A percentile compares a stretch with the other conserved stretches of the same genome.
Evolutionary conservation across 2,888 invertebrate species (phyloP).

Genomic region (Coleophora deauratella): DNA sequence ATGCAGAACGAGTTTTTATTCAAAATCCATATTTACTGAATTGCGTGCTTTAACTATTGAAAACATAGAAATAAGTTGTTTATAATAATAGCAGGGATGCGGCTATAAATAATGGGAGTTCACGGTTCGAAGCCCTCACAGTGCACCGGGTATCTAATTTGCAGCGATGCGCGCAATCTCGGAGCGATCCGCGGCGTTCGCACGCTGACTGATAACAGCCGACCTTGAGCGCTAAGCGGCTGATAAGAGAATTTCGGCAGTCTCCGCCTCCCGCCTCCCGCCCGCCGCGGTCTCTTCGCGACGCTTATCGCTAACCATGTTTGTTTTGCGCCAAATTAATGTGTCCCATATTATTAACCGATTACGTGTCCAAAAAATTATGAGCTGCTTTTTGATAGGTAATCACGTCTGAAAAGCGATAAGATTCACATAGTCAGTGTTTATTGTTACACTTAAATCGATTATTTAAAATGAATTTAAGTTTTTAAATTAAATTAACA

Average conservation of each 20-base stretch:
- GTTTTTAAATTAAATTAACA: background rate
- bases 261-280: constrained; percentile 23
- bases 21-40: too few species aligned
- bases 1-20: too few species aligned
- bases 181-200: constrained; percentile 42
- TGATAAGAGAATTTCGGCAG: constrained; percentile 67
- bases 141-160: constrained; percentile 24
- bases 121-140: constrained; percentile 7
- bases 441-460: too few species aligned
- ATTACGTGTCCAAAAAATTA: constrained; percentile 48
- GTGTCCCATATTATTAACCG: constrained; percentile 42
- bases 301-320: constrained; percentile 49
- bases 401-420: too few species aligned
- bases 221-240: constrained; percentile 60
- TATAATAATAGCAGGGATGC: too few species aligned
- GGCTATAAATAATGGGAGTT: constrained; percentile 7
- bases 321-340: constrained; percentile 63
- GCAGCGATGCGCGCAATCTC: constrained; percentile 54
- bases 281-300: constrained; percentile 28
- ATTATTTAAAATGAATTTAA: too few species aligned
- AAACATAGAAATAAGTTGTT: too few species aligned
- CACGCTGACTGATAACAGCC: constrained; percentile 41
- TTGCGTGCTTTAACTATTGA: too few species aligned
- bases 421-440: too few species aligned
- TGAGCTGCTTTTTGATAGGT: constrained; percentile 29